These are phyloP conservation scores for Calephelis nemesis DNA, from an alignment of 1,140 invertebrate species.

Conservation along the genomic window DNA sequence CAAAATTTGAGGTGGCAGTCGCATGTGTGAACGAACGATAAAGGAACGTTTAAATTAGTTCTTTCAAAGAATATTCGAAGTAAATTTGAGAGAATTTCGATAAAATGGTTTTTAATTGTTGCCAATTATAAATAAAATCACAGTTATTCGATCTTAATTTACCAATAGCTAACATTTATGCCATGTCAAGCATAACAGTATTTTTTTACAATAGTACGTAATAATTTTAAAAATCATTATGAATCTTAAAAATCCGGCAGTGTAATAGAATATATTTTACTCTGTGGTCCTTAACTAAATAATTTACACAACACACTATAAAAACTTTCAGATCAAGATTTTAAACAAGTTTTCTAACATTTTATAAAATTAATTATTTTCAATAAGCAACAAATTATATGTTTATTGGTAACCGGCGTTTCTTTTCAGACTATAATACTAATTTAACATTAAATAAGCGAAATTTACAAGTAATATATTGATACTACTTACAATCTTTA, in stretches of 20 bases:
- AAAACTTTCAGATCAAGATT: conserved; percentile 60
- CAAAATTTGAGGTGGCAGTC: too few relatives aligned
- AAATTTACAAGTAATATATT: conserved; percentile 70
- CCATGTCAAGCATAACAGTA: conserved; percentile 24
- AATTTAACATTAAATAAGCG: conserved; percentile 72
- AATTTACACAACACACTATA: conserved; percentile 66
- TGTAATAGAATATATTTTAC: conserved; percentile 47
- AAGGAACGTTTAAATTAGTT: conserved; percentile 74
- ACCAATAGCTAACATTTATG: conserved; percentile 42
- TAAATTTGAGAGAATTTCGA: background rate
- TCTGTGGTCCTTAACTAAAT: conserved; percentile 52
- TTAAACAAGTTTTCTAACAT: conserved; percentile 72
- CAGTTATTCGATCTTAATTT: conserved; percentile 69
- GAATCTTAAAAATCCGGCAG: background rate
- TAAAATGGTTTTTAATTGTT: background rate
- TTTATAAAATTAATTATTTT: conserved; percentile 73
- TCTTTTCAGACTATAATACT: conserved; percentile 77
- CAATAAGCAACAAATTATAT: conserved; percentile 78
- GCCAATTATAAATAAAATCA: conserved; percentile 75
- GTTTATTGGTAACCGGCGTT: conserved; percentile 78
- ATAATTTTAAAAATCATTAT: background rate
- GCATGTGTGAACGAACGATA: conserved; percentile 18
- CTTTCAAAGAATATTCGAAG: conserved; percentile 47
- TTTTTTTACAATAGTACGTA: conserved; percentile 5
- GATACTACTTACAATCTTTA: conserved; percentile 60